These are phyloP conservation scores for Heliconius nattereri DNA, from an alignment of 1,140 invertebrate species.

Conservation along the genomic window DNA sequence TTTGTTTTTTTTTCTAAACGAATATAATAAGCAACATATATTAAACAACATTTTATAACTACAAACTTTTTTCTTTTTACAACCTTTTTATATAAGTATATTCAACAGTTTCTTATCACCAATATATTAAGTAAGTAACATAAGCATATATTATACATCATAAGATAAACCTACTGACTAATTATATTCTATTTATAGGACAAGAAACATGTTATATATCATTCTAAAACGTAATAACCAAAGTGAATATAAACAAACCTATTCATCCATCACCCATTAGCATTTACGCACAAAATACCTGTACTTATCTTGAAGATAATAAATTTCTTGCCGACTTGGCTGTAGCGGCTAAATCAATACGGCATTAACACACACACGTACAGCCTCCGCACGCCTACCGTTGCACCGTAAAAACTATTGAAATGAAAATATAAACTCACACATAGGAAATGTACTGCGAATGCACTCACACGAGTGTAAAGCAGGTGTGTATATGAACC, in stretches of 20 bases:
- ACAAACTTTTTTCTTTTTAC: too few species aligned
- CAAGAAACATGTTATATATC: background rate
- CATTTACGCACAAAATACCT: slow-evolving; percentile 15
- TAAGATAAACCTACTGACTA: too few species aligned
- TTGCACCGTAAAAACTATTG: slow-evolving; percentile 76
- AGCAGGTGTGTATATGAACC: slow-evolving; percentile 57
- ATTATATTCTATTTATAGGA: background rate
- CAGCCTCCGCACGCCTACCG: slow-evolving; percentile 54
- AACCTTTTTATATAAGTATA: too few species aligned
- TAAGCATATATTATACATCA: too few species aligned
- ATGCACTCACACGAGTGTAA: slow-evolving; percentile 53
- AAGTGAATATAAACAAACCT: background rate
- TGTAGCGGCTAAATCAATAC: slow-evolving; percentile 72
- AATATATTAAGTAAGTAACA: too few species aligned
- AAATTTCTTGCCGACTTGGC: slow-evolving; percentile 70
- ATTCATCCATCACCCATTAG: background rate
- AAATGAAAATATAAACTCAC: slow-evolving; percentile 76
- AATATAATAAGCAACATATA: too few species aligned
- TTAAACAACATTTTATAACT: too few species aligned
- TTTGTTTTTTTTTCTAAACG: too few species aligned
- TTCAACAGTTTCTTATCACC: too few species aligned
- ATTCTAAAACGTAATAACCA: slow-evolving; percentile 1
- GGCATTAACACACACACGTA: slow-evolving; percentile 72
- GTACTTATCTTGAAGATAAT: slow-evolving; percentile 63
- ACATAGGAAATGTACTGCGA: slow-evolving; percentile 42